Evolutionary conservation across 2,888 invertebrate species (phyloP).

Genomic region (Xylophagus ater): DNA sequence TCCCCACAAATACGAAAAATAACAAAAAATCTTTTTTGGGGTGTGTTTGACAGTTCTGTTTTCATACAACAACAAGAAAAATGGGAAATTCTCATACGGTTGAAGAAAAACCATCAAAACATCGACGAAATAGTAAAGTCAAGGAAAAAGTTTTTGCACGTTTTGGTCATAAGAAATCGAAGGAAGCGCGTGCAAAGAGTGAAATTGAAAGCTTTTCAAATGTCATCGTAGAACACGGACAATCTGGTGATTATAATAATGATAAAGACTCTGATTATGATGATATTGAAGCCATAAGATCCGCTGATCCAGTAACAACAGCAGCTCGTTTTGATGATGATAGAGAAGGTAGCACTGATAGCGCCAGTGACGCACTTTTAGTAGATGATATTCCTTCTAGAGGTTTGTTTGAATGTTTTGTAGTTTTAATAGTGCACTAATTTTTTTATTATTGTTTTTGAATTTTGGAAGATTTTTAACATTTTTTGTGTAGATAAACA

Average conservation of each 20-base stretch:
- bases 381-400: slow-evolving; percentile 5
- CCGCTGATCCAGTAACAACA: slow-evolving; percentile 1
- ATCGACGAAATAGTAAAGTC: slow-evolving; percentile 27
- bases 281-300: slow-evolving; percentile 4
- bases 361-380: slow-evolving; percentile 9
- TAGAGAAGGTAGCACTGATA: slow-evolving; percentile 10
- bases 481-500: too few species aligned
- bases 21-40: too few species aligned
- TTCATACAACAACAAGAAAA: background rate
- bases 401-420: slow-evolving; percentile 10
- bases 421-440: too few species aligned
- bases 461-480: too few species aligned
- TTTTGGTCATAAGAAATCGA: slow-evolving; percentile 30
- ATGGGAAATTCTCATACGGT: slow-evolving; percentile 9
- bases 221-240: slow-evolving; percentile 17
- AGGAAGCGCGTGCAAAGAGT: slow-evolving; percentile 21
- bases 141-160: slow-evolving; percentile 28
- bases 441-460: too few species aligned
- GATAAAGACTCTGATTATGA: slow-evolving; percentile 5
- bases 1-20: too few species aligned
- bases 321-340: slow-evolving; percentile 2
- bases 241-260: slow-evolving; percentile 12
- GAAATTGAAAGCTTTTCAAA: slow-evolving; percentile 14
- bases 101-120: slow-evolving; percentile 13
- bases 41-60: background rate